Base-by-base conservation (phyloP, 1,140 invertebrate genomes). In the Euwallacea similis region DNA sequence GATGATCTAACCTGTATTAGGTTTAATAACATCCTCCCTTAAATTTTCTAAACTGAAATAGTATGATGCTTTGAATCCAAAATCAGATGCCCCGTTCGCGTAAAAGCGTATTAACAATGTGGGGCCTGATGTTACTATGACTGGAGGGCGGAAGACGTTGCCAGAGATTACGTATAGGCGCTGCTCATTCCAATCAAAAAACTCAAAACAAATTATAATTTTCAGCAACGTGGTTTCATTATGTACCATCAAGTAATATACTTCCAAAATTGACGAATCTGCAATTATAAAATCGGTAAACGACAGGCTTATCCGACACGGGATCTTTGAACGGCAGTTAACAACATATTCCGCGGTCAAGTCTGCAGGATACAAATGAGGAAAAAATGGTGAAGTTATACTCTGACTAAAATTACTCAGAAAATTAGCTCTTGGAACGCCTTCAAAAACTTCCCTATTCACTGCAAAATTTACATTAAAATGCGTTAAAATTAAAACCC, bases 261-360 rank as follows among this genome's bases (percentile, higher is more conserved):
- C 89, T 85, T 91, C 90, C 73, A 91, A 85, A 7, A 90, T 88
- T 0, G 89, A 91, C 46, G 87, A 86, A 1, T 86, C 79, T 0
- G 88, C 87, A 62, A 92, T 79, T 73, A 89, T 87, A 76, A 90
- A 91, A 76, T 92, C 90, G 4, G 87, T 87, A 75, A 92, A 92
- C 59, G 89, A 82, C 42, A 92, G 75, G 58, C 87, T 84, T 43
- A 92, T 85, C 15, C 85, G 80, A 74, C 89, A 90, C 6, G 82
- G 81, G 15, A 85, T 82, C 44, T 80, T 76, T 0, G 81, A 80
- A 62, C 76, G 68, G 44, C 89, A 89, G 11, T 84, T 86, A 33
- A 91, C 84, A 6, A 89, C 82, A 73, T 91, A 89, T 75, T 91
- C 89, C 66, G 87, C 84, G 55, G 86, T 87, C 73, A 90, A 85